phyloP scores from a whole-genome alignment of 1,140 invertebrate genomes.

The Wasmannia auropunctata region DNA sequence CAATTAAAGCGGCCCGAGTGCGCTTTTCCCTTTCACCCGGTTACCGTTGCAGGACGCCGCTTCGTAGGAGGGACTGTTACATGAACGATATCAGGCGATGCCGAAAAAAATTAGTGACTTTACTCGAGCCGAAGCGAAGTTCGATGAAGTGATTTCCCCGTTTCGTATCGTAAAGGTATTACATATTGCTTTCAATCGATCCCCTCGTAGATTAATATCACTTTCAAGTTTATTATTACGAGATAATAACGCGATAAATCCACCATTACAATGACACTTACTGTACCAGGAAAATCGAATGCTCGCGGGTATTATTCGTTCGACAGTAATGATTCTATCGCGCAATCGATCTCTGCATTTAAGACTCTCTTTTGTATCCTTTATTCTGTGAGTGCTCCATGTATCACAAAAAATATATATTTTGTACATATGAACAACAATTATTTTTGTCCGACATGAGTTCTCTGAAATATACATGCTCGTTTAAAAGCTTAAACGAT shows the following conservation, averaged over 20 bases:
- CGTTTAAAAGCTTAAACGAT: not conserved
- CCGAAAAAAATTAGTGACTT: not conserved
- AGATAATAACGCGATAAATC: conserved; percentile 30
- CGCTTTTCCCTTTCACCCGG: conserved; percentile 44
- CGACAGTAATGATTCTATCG: not conserved
- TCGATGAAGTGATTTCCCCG: conserved; percentile 9
- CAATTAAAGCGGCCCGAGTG: conserved; percentile 42
- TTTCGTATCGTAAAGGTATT: conserved; percentile 1
- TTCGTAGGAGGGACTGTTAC: conserved; percentile 31
- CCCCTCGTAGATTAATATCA: conserved; percentile 22
- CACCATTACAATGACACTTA: not conserved
- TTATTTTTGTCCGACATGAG: not conserved
- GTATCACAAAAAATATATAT: not conserved
- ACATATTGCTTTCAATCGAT: conserved; percentile 13
- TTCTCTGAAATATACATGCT: not conserved
- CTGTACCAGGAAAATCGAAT: not conserved
- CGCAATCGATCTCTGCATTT: not conserved
- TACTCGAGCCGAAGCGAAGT: not conserved
- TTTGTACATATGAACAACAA: too few relatives aligned
- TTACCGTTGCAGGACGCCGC: conserved; percentile 35
- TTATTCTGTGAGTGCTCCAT: too few relatives aligned
- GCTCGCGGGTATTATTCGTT: not conserved
- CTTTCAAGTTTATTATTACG: not conserved
- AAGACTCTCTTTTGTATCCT: not conserved
- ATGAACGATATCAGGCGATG: conserved; percentile 10